phyloP scores from a whole-genome alignment of 2,797 vertebrate species.

The Hipposideros larvatus region DNA sequence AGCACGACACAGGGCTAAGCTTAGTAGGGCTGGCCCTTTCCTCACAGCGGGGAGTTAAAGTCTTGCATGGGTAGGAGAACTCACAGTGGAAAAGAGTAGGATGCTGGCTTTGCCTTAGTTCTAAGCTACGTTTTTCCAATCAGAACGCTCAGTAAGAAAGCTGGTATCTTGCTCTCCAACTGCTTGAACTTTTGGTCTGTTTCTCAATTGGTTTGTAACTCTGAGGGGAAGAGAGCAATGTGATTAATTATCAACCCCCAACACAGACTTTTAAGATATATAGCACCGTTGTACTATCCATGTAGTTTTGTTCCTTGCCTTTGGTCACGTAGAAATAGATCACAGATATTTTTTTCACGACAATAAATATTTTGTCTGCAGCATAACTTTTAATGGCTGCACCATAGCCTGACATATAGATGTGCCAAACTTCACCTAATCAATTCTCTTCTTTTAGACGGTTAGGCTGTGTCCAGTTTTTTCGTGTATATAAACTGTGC shows the following conservation, averaged over 20 bases:
- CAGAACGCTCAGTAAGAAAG: background rate
- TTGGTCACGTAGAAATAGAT: background rate
- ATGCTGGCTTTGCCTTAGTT: background rate
- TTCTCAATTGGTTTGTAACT: background rate
- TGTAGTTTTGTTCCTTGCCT: background rate
- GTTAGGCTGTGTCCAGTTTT: background rate
- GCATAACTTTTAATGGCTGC: background rate
- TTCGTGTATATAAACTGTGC: background rate
- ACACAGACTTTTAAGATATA: background rate
- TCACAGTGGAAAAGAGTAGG: background rate
- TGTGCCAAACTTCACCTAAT: background rate
- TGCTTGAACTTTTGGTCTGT: background rate
- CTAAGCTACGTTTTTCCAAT: background rate
- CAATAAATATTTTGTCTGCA: background rate
- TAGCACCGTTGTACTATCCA: background rate
- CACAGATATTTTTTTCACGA: background rate
- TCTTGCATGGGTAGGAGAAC: background rate
- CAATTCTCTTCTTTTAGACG: background rate
- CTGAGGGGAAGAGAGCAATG: background rate
- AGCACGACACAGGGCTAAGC: no score
- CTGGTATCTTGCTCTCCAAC: background rate
- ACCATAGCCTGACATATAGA: background rate
- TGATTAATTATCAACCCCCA: conserved; percentile 47
- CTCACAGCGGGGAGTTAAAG: no score
- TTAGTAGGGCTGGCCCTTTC: background rate